Conservation (phyloP, 2,113 vertebrate genomes). For the Odocoileus virginianus region DNA sequence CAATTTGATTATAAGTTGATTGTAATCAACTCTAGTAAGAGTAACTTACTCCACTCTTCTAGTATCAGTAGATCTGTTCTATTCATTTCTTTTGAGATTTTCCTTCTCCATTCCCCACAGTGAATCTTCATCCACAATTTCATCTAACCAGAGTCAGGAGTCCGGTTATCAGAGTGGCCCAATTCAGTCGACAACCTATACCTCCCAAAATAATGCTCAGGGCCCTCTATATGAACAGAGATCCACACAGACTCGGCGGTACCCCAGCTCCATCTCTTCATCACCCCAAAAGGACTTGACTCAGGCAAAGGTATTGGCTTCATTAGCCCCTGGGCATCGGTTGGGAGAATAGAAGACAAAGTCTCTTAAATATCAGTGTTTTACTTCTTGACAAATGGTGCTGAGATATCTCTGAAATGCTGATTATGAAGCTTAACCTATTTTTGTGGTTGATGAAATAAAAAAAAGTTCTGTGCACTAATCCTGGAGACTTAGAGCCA, state of each 20-base stretch:
- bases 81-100: slow-evolving; percentile 1
- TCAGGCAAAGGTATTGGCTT: slow-evolving; percentile 89
- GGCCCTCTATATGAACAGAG: slow-evolving; percentile 95
- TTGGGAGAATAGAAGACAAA: neutral
- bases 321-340: neutral
- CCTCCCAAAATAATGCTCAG: slow-evolving; percentile 87
- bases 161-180: slow-evolving; percentile 85
- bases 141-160: slow-evolving; percentile 90
- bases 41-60: neutral
- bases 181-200: slow-evolving; percentile 84
- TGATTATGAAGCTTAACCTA: neutral
- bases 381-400: slow-evolving; percentile 24
- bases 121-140: slow-evolving; percentile 89
- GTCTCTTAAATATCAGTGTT: neutral
- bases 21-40: neutral
- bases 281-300: slow-evolving; percentile 96
- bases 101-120: slow-evolving; percentile 73
- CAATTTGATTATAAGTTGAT: neutral
- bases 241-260: slow-evolving; percentile 90
- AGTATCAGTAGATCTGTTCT: neutral
- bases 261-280: slow-evolving; percentile 84
- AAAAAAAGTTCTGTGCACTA: neutral
- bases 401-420: neutral
- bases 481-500: neutral
- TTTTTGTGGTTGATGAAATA: slow-evolving; percentile 42